Base-by-base conservation (phyloP, 2,797 vertebrate genomes). In the Gephyroberyx darwinii region DNA sequence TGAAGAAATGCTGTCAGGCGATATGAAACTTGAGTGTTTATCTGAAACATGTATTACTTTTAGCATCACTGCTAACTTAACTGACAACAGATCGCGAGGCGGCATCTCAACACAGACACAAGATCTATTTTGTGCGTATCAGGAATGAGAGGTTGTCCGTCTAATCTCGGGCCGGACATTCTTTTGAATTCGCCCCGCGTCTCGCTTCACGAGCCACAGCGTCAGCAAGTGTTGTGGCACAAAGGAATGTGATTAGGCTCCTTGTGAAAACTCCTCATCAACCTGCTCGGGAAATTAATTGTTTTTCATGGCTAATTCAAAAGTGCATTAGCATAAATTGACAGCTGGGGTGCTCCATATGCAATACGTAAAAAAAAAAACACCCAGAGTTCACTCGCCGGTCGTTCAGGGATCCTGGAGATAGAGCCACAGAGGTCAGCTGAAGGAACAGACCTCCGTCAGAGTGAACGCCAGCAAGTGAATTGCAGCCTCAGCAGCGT, bases 281-380 rank as follows among this genome's bases (percentile, higher is more conserved):
- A 84, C 87, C 86, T 84, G 86, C 80, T 68, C 74, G 58, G 84
- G 84, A 89, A 92, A 89, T 85, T 81, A 87, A 91, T 91, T 90
- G 90, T 86, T 90, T 92, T 91, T 80, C 84, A 74, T 76, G 79
- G 84, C 84, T 90, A 87, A 92, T 90, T 91, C 86, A 80, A 74
- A 89, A 78, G 72, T 0, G 16, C 74, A 91, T 91, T 90, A 86
- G 86, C 91, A 92, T 90, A 89, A 84, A 91, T 77, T 86, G 90
- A 92, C 87, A 89, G 89, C 80, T 70, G 86, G 19, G 37, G 52
- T 45, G 81, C 80, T 72, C 83, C 78, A 65, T 80, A 69, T 81
- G 89, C 88, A 90, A 26, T 89, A 83, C 75, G 48, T 77, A 88
- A 90, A 82, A 71, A 26, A 26, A 26, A 26, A 2, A 26, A 26